phyloP scores from a whole-genome alignment of 2,113 vertebrate species.

The Xiphorhynchus elegans region DNA sequence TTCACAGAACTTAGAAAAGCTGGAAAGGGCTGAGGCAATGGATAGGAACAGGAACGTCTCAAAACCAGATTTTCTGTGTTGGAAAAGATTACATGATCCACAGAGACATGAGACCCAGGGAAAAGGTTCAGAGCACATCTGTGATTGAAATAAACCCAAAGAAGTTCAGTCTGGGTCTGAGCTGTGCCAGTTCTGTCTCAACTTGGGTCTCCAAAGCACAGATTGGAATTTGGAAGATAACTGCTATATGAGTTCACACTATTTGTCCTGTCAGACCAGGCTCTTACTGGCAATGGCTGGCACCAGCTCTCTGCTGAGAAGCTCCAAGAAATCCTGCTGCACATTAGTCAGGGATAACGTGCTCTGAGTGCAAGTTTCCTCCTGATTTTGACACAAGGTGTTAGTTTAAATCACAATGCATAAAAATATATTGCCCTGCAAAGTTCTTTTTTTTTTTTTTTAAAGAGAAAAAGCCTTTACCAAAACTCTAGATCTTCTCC shows the following conservation, averaged over 20 bases:
- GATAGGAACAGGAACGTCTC: background rate
- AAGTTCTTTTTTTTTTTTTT: background rate
- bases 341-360: background rate
- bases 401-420: background rate
- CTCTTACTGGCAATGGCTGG: background rate
- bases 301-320: background rate
- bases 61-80: conserved; percentile 13
- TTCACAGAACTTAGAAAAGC: background rate
- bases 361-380: background rate
- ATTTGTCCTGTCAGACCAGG: background rate
- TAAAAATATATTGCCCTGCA: background rate
- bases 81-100: conserved; percentile 35
- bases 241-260: background rate
- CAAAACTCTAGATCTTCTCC: background rate
- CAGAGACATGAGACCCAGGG: background rate
- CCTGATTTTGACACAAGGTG: background rate
- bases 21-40: conserved; percentile 28
- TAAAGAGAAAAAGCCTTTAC: background rate
- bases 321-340: background rate
- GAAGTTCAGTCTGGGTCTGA: background rate
- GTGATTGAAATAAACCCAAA: background rate
- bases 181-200: conserved; percentile 11
- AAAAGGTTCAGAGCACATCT: conserved; percentile 41
- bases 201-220: background rate
- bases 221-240: background rate